These are phyloP conservation scores for Caenorhabditis plicata DNA, from an alignment of 2,888 invertebrate genomes.

Conservation along the genomic window DNA sequence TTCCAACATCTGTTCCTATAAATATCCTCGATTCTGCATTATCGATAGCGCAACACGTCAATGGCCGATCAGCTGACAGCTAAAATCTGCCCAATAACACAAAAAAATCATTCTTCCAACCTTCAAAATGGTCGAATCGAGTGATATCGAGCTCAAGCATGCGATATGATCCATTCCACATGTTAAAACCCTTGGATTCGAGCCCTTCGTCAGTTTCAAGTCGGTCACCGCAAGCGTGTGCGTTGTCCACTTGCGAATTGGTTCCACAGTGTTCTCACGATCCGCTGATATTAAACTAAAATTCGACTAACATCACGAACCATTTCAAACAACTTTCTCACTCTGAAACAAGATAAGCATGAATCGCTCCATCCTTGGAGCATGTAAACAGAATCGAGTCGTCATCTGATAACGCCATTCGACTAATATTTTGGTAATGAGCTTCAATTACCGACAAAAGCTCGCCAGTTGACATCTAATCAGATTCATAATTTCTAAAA, in stretches of 20 bases:
- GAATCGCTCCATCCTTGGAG: conserved; percentile 49
- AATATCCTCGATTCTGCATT: conserved; percentile 51
- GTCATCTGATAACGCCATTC: conserved; percentile 42
- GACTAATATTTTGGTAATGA: conserved; percentile 51
- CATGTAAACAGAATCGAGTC: conserved; percentile 45
- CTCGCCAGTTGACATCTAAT: conserved; percentile 49
- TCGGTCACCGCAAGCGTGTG: conserved; percentile 49
- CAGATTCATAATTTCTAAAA: neutral
- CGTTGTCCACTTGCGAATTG: conserved; percentile 43
- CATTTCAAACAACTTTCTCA: conserved; percentile 6
- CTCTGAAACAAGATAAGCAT: conserved; percentile 50
- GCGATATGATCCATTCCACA: conserved; percentile 49
- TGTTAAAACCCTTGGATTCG: conserved; percentile 44
- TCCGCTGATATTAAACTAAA: conserved; percentile 35
- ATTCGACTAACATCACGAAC: neutral
- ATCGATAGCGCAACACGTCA: conserved; percentile 52
- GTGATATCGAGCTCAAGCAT: conserved; percentile 42
- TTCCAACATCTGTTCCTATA: conserved; percentile 50
- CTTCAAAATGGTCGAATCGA: conserved; percentile 41
- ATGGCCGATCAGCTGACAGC: conserved; percentile 49
- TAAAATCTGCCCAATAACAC: conserved; percentile 13
- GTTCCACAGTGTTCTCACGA: conserved; percentile 31
- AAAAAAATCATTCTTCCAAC: conserved; percentile 2
- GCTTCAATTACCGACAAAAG: conserved; percentile 47
- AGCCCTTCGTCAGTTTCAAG: conserved; percentile 39